Evolutionary conservation across 2,797 vertebrate species (phyloP), one percentile per base, ranked within the genome.

Genomic region (Coregonus suidteri): DNA sequence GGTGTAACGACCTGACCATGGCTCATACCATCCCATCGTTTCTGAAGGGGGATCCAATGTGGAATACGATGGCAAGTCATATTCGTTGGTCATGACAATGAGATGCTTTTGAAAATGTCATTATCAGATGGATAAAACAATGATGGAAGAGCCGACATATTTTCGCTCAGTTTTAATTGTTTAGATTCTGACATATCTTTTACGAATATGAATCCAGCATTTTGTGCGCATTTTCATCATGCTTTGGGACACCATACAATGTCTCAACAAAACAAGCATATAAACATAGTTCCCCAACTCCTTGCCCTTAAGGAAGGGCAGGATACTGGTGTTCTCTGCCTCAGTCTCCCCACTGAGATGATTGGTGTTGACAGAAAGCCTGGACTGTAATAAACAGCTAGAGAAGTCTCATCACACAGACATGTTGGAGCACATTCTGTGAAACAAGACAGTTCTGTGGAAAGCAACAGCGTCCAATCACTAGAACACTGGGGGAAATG

Each of bases 1-100:
- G 73, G 77, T 79, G 66, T 75, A 77, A 74, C 71, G 59, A 72
- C 77, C 71, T 54, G 53, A 67, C n/a, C 56, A 81, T 64, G 65
- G 66, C 31, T 53, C 18, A 59, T n/a, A 59, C 5, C 56, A 18
- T 59, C 56, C 41, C 41, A n/a, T 18, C 1, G 6, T 3, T 6
- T 59, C 1, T 59, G 56, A 59, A 59, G n/a, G 56, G 56, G 56
- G 56, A 20, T 20, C 56, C 18, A n/a, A 59, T 7, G 18, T 18
- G 16, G 7, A n/a, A 15, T 56, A 18, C 54, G 6, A 56, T 18
- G 54, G 16, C 16, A 59, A 47, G 41, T 47, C 41, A 47, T 47
- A 11, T 47, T 47, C 9, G 9, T 47, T 47, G 41, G 41, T 47
- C 2, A 47, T 11, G 41, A 47, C 9, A 47, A 59, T 20, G 16